These are phyloP conservation scores for Osmerus eperlanus DNA, from an alignment of 2,113 vertebrate genomes.

Conservation along the genomic window DNA sequence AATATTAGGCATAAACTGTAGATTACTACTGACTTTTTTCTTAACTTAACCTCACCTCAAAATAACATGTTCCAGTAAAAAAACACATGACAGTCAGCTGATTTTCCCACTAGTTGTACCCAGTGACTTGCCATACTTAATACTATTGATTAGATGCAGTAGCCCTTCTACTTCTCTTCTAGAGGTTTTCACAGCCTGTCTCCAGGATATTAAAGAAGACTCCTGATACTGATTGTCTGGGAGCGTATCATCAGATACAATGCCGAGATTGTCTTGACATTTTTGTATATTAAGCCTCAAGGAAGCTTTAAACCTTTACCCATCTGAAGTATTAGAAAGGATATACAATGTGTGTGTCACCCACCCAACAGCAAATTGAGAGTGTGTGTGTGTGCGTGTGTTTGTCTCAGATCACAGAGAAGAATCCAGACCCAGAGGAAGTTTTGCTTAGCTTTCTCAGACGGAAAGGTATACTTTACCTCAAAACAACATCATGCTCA, in stretches of 20 bases:
- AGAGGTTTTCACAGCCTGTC: background rate
- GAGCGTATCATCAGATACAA: background rate
- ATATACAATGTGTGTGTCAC: too few relatives aligned
- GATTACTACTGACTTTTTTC: background rate
- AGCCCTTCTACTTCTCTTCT: background rate
- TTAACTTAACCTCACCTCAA: background rate
- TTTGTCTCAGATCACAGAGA: slow-evolving; percentile 53
- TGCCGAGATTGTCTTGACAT: background rate
- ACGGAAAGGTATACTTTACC: slow-evolving; percentile 49
- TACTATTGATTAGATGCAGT: slow-evolving; percentile 2
- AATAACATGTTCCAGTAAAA: background rate
- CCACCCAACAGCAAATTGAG: background rate
- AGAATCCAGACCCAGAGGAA: slow-evolving; percentile 66
- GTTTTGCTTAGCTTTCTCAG: slow-evolving; percentile 66
- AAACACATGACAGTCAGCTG: slow-evolving; percentile 29
- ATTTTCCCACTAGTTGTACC: background rate
- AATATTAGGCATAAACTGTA: too few relatives aligned
- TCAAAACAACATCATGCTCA: background rate
- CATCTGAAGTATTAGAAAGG: too few relatives aligned
- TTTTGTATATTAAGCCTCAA: too few relatives aligned
- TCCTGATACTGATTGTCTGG: background rate
- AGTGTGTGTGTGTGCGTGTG: background rate
- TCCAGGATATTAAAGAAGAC: background rate
- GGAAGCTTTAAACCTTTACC: too few relatives aligned
- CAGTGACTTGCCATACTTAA: background rate